Conservation (phyloP, 1,140 invertebrate species). For the Drosophila parvula region DNA sequence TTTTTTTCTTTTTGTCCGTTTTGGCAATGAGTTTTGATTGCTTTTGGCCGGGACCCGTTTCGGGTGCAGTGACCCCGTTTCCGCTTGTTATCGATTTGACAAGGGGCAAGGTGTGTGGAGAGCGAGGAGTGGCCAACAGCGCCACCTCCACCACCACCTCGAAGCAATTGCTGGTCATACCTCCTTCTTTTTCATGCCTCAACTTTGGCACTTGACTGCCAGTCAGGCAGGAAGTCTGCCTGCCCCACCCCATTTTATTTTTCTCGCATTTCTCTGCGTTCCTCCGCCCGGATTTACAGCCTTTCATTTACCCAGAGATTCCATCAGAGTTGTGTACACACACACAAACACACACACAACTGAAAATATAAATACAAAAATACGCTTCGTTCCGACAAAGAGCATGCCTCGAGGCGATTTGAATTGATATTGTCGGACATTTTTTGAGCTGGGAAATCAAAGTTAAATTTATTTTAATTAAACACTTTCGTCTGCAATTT, state of each 20-base stretch:
- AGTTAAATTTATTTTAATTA: conserved; percentile 62
- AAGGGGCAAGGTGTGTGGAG: conserved; percentile 33
- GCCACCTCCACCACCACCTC: conserved; percentile 18
- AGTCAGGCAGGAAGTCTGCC: conserved; percentile 32
- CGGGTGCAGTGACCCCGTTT: conserved; percentile 80
- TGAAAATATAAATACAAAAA: conserved; percentile 10
- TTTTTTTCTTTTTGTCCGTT: conserved; percentile 47
- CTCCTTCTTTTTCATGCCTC: conserved; percentile 59
- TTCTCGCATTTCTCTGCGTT: conserved; percentile 24
- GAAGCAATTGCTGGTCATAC: conserved; percentile 21
- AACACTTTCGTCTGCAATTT: conserved; percentile 33
- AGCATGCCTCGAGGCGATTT: conserved; percentile 25
- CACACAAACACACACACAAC: background rate
- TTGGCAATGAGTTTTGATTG: conserved; percentile 81
- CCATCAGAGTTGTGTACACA: conserved; percentile 11
- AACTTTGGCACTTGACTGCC: conserved; percentile 72
- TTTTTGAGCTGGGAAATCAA: conserved; percentile 39
- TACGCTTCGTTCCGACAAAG: conserved; percentile 10
- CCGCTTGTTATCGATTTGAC: conserved; percentile 80
- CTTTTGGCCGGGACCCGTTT: conserved; percentile 74
- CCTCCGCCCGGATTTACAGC: conserved; percentile 45
- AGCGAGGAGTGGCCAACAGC: conserved; percentile 17
- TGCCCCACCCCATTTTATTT: conserved; percentile 34
- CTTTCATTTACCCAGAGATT: conserved; percentile 52
- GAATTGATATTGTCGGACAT: conserved; percentile 48